Conservation (phyloP, 2,113 vertebrate species). For the Pipa parva region DNA sequence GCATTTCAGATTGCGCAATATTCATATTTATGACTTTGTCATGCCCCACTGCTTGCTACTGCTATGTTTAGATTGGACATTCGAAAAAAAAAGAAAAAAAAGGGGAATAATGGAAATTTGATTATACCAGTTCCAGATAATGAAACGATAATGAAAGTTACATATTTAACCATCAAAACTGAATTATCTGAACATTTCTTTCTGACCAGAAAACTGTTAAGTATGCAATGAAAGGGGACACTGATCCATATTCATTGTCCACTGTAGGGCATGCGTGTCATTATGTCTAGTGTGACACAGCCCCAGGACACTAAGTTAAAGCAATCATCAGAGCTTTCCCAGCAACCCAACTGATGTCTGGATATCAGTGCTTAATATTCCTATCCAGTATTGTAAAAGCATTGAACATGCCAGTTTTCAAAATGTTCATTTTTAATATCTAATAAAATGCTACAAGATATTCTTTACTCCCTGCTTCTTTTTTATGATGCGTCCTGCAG, state of each 20-base stretch:
- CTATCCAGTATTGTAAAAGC: conserved; percentile 55
- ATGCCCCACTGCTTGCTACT: conserved; percentile 25
- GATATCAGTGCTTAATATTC: conserved; percentile 59
- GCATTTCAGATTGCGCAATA: conserved; percentile 30
- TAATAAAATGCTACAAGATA: conserved; percentile 74
- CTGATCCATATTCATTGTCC: conserved; percentile 49
- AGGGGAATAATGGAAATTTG: background rate
- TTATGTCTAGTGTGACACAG: conserved; percentile 19
- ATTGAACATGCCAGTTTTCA: conserved; percentile 59
- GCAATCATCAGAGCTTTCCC: conserved; percentile 43
- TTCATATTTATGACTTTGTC: conserved; percentile 22
- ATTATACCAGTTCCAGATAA: conserved; percentile 22
- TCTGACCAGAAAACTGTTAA: conserved; percentile 38
- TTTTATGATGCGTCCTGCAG: conserved; percentile 75
- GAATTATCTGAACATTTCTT: conserved; percentile 39
- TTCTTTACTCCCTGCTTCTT: conserved; percentile 73
- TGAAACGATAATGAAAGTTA: conserved; percentile 43
- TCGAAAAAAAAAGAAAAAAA: background rate
- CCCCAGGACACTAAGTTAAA: conserved; percentile 45
- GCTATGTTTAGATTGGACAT: background rate
- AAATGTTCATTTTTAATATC: conserved; percentile 75
- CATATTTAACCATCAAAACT: background rate
- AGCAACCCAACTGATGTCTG: conserved; percentile 49
- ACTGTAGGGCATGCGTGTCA: conserved; percentile 29
- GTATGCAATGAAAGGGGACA: conserved; percentile 53